These are phyloP conservation scores for Pterostichus niger DNA, from an alignment of 2,888 invertebrate species.

Conservation along the genomic window DNA sequence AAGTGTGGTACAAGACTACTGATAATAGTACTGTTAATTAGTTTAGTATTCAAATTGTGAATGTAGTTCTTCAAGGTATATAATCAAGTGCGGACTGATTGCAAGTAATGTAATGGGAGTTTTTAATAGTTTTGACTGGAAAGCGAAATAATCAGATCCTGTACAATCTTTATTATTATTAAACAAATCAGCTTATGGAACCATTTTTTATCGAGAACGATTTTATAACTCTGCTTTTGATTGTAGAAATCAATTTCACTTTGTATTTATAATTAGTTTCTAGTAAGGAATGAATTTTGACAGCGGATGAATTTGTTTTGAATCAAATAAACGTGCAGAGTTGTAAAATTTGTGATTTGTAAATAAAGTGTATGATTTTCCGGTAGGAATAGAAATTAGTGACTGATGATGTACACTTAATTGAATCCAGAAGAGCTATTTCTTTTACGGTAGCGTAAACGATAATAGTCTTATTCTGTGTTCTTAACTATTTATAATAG, in stretches of 20 bases:
- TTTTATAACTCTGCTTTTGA: conserved; percentile 62
- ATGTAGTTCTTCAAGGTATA: conserved; percentile 65
- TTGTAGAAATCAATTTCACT: conserved; percentile 32
- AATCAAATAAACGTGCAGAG: conserved; percentile 50
- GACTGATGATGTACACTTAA: conserved; percentile 66
- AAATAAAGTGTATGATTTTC: conserved; percentile 65
- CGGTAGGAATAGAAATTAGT: conserved; percentile 62
- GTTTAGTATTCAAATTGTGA: conserved; percentile 67
- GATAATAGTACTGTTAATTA: conserved; percentile 67
- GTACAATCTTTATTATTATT: conserved; percentile 59
- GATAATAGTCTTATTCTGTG: conserved; percentile 64
- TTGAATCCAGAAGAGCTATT: conserved; percentile 64
- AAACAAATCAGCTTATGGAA: conserved; percentile 57
- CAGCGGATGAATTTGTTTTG: conserved; percentile 36
- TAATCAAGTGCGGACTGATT: conserved; percentile 65
- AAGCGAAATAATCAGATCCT: conserved; percentile 56
- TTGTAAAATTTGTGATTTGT: conserved; percentile 64
- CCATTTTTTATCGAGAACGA: conserved; percentile 63
- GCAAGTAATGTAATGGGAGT: conserved; percentile 40
- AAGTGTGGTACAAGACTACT: conserved; percentile 65
- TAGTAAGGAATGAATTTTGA: conserved; percentile 19
- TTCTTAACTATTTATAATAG: conserved; percentile 65
- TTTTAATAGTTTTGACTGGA: conserved; percentile 50
- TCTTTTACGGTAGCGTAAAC: conserved; percentile 60
- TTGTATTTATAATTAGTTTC: conserved; percentile 30